phyloP scores from a whole-genome alignment of 1,140 invertebrate species.

The Caenorhabditis remanei region DNA sequence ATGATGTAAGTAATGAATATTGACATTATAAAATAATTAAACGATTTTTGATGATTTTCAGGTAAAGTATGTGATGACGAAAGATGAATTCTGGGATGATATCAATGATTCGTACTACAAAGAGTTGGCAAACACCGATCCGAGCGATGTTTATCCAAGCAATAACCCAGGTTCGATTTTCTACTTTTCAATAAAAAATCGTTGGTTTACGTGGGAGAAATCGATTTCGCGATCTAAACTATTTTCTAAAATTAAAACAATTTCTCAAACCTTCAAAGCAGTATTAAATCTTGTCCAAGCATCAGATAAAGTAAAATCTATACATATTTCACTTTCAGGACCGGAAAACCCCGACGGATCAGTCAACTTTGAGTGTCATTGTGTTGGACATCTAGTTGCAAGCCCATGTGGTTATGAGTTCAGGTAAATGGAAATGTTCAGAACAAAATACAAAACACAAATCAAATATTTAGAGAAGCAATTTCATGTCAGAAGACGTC shows the following conservation, averaged over 20 bases:
- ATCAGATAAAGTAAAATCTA: neutral
- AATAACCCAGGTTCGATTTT: slow-evolving; percentile 70
- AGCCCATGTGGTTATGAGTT: slow-evolving; percentile 75
- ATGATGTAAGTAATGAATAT: slow-evolving; percentile 37
- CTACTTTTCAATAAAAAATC: no score
- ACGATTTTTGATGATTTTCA: neutral
- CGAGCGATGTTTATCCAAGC: slow-evolving; percentile 69
- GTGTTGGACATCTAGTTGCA: slow-evolving; percentile 74
- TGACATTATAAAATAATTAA: neutral
- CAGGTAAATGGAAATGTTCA: neutral
- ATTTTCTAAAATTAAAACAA: no score
- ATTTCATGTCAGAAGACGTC: slow-evolving; percentile 73
- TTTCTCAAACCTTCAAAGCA: no score
- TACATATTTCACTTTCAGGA: neutral
- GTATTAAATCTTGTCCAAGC: no score
- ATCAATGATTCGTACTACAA: slow-evolving; percentile 70
- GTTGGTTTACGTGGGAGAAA: no score
- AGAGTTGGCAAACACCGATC: slow-evolving; percentile 64
- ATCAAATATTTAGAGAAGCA: slow-evolving; percentile 65
- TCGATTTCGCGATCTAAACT: no score
- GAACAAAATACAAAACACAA: neutral
- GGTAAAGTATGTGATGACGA: slow-evolving; percentile 62
- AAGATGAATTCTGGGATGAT: slow-evolving; percentile 70
- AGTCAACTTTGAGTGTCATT: slow-evolving; percentile 77
- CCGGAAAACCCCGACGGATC: slow-evolving; percentile 75